A percentile compares a stretch with the other conserved stretches of the same genome.
Conservation (phyloP, 2,888 invertebrate genomes). For the Apamea epomidion region DNA sequence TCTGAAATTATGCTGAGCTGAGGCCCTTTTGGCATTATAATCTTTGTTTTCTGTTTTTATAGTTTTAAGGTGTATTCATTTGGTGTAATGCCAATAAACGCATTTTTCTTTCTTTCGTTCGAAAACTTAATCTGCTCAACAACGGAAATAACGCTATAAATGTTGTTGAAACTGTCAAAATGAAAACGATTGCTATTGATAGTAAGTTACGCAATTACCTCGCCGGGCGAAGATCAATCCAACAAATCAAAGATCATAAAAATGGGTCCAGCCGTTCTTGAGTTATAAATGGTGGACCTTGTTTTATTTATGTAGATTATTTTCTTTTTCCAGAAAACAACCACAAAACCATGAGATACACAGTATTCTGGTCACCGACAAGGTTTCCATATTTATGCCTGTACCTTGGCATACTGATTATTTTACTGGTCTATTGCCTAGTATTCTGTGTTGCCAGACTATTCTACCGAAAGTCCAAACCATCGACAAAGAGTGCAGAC, state of each 20-base stretch:
- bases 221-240: too few species aligned
- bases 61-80: too few species aligned
- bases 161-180: too few species aligned
- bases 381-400: slow-evolving; percentile 92
- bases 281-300: background rate
- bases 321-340: slow-evolving; percentile 89
- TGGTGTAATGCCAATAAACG: too few species aligned
- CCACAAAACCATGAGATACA: slow-evolving; percentile 91
- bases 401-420: slow-evolving; percentile 85
- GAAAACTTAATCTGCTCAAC: too few species aligned
- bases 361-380: slow-evolving; percentile 94
- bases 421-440: slow-evolving; percentile 65
- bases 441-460: slow-evolving; percentile 69
- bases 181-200: too few species aligned
- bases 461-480: slow-evolving; percentile 56
- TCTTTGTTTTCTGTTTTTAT: too few species aligned
- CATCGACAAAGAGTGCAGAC: slow-evolving; percentile 55
- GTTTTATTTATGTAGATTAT: background rate
- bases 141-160: too few species aligned
- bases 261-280: background rate
- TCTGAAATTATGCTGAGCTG: too few species aligned
- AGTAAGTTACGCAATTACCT: too few species aligned
- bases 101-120: too few species aligned
- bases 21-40: too few species aligned
- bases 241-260: background rate